These are phyloP conservation scores for Thalassarche chlororhynchos DNA, from an alignment of 2,113 vertebrate species.

Conservation along the genomic window DNA sequence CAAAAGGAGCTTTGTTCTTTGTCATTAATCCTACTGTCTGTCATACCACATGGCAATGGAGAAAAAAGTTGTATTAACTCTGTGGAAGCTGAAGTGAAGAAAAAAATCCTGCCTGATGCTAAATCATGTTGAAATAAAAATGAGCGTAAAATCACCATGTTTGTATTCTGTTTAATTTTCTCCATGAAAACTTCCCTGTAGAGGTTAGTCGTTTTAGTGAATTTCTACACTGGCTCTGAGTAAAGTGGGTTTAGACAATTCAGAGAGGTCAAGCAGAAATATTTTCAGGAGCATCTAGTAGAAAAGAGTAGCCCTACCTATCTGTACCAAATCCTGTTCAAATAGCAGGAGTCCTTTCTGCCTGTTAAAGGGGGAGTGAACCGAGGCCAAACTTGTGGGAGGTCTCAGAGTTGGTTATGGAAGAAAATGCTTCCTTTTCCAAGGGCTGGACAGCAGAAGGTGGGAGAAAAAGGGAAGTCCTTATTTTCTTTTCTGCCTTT, in stretches of 20 bases:
- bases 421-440: not conserved
- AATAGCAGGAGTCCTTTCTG: not conserved
- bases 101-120: not conserved
- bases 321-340: not conserved
- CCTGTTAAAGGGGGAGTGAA: not conserved
- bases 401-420: fast-evolving
- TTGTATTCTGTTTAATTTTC: not conserved
- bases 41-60: not conserved
- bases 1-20: not conserved
- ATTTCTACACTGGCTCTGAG: not conserved
- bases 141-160: not conserved
- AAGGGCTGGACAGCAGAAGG: not conserved
- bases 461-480: not conserved
- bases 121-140: not conserved
- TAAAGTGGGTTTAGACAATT: not conserved
- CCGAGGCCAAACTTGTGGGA: not conserved
- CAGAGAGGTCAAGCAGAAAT: not conserved
- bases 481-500: not conserved
- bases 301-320: not conserved
- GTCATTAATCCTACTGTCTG: not conserved
- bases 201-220: not conserved
- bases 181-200: not conserved
- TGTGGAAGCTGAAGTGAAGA: not conserved
- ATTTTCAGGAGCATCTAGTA: not conserved
- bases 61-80: not conserved